Conservation (phyloP, 2,113 vertebrate species). For the Ploceus nigricollis region DNA sequence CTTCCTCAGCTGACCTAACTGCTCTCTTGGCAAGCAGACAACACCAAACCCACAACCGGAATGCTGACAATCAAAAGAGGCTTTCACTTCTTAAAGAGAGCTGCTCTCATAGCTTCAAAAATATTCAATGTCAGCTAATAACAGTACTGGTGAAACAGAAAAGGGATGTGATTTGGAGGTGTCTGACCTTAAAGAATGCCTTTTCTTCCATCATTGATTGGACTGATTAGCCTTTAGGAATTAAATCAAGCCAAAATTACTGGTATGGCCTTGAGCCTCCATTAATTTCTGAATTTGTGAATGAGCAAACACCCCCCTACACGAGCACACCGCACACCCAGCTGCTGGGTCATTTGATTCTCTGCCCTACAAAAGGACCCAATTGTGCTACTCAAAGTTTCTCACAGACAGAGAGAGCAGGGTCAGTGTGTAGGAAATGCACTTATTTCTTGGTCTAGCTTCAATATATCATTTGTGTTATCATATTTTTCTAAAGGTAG, state of each 20-base stretch:
- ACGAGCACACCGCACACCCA: fast-evolving
- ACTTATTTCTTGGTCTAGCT: neutral
- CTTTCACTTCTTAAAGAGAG: neutral
- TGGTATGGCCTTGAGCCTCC: neutral
- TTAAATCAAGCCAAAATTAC: neutral
- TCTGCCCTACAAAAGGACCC: neutral
- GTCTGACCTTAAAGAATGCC: neutral
- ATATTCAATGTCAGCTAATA: neutral
- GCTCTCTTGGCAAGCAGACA: neutral
- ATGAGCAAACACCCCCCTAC: neutral
- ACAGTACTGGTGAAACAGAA: neutral
- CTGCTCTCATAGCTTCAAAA: neutral
- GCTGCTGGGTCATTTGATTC: neutral
- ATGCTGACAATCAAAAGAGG: neutral
- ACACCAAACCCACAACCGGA: neutral
- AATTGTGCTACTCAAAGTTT: neutral
- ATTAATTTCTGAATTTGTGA: neutral
- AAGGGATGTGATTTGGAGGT: neutral
- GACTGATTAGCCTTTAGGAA: neutral
- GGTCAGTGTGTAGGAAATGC: neutral
- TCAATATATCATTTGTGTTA: neutral
- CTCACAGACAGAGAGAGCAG: neutral
- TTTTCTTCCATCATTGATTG: neutral
- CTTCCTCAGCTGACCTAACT: neutral
- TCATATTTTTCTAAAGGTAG: neutral